Base-by-base conservation (phyloP, 2,888 invertebrate genomes). In the Sinohyriopsis cumingii region DNA sequence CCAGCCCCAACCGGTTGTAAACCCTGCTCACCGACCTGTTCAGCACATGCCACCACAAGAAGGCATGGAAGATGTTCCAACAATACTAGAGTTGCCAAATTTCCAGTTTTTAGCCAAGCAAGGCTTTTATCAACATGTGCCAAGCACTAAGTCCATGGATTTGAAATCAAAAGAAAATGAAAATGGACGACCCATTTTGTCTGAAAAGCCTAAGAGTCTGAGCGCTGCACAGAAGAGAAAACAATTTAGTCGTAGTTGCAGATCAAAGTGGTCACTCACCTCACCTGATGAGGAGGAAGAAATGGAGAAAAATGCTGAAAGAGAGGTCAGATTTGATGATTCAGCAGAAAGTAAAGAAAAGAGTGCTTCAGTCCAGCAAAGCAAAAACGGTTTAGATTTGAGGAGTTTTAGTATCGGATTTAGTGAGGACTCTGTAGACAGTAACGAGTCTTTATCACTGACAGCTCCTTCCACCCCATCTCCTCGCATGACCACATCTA, bases 71-170 rank as follows among this genome's bases (percentile, higher is more conserved):
- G 54, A 63, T 15, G 69, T 77, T n/a, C 74, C 70, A 7, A 77
- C 74, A 55, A 68, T 77, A 25, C 68, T 77, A 18, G 77, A 75
- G 65, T 65, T 74, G 12, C 70, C 72, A 33, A 81, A 81, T 68
- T 66, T 79, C 15, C 69, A 71, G 57, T 78, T 67, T n/a, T 67
- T 81, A 4, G 79, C 78, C 0, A 62, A 67, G 55, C 81, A 81
- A 59, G 81, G 81, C 15, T 81, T 71, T 66, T 81, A 81, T 61
- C 73, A 73, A 3, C 60, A 67, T 6, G 69, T 73, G n/a, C 75
- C 62, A 57, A 20, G 65, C 28, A 9, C 45, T 18, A 64, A 62
- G 45, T 24, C 28, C 20, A 20, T 53, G n/a, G 33, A 20, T 6
- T 65, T 65, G 0, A 24, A 56, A 7, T 53, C 25, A 6, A 45